Evolutionary conservation across 2,113 vertebrate species (phyloP).

Genomic region (Varanus komodoensis): DNA sequence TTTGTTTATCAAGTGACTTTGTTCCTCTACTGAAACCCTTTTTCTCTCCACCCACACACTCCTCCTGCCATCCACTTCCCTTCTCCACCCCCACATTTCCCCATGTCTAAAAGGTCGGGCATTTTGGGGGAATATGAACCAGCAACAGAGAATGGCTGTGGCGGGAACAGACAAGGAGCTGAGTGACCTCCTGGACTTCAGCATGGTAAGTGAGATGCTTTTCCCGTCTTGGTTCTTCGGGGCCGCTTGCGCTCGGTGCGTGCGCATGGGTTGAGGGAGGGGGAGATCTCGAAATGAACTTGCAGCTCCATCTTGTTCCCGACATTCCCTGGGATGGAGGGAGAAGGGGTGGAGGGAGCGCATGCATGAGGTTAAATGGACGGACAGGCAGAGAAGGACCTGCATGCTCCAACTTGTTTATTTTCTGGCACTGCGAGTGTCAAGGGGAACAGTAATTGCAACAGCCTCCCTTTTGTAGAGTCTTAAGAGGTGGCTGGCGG

Average conservation of each 20-base stretch:
- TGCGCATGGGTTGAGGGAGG: not conserved
- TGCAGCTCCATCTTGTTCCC: not conserved
- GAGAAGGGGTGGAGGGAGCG: conserved; percentile 53
- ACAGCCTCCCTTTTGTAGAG: conserved; percentile 14
- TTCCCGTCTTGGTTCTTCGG: not conserved
- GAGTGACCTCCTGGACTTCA: conserved; percentile 99
- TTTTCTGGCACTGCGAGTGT: conserved; percentile 48
- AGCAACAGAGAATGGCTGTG: conserved; percentile 97
- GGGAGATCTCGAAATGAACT: conserved; percentile 8
- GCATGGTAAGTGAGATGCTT: conserved; percentile 87
- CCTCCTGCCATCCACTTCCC: not conserved
- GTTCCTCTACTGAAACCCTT: conserved; percentile 33
- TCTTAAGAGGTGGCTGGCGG: not conserved
- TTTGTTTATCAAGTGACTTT: conserved; percentile 40
- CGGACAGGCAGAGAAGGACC: not conserved
- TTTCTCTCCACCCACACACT: not conserved
- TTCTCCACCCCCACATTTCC: not conserved
- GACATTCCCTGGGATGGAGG: conserved; percentile 32
- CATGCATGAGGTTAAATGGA: conserved; percentile 40
- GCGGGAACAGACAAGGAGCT: conserved; percentile 99
- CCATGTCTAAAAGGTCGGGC: conserved; percentile 76
- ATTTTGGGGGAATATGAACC: conserved; percentile 91
- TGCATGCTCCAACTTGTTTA: conserved; percentile 68
- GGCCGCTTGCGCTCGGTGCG: not conserved
- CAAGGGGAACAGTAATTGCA: conserved; percentile 41